Conservation (phyloP, 2,797 vertebrate genomes). For the Phrynocephalus forsythii region DNA sequence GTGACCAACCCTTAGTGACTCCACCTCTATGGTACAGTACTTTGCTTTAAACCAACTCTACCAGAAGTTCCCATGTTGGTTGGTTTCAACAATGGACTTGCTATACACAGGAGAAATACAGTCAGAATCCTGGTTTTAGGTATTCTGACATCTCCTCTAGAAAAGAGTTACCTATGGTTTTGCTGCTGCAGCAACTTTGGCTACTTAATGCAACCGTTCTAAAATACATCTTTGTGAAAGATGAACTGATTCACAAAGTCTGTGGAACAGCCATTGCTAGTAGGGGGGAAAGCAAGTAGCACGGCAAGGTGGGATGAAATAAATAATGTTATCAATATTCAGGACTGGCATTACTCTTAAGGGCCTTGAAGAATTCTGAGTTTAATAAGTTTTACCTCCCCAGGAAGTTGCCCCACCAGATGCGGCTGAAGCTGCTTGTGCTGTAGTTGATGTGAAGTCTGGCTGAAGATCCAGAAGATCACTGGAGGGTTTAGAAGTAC, state of each 20-base stretch:
- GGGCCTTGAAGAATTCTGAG: background rate
- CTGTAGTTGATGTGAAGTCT: slow-evolving; percentile 83
- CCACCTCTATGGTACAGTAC: too few species aligned
- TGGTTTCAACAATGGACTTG: background rate
- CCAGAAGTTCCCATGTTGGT: background rate
- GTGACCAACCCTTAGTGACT: too few species aligned
- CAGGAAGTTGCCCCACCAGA: slow-evolving; percentile 85
- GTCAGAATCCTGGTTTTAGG: background rate
- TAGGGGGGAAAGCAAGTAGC: background rate
- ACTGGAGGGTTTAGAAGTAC: slow-evolving; percentile 86
- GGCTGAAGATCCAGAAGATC: slow-evolving; percentile 95
- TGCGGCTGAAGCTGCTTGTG: slow-evolving; percentile 81
- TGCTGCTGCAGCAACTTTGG: background rate
- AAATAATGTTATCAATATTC: background rate
- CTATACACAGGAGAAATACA: background rate
- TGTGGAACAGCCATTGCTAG: background rate
- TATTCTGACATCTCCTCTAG: background rate
- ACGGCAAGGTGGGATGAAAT: background rate
- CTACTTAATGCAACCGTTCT: background rate
- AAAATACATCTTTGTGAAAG: background rate
- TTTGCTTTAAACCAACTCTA: background rate
- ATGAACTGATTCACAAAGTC: background rate
- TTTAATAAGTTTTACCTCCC: slow-evolving; percentile 86
- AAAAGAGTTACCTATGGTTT: background rate
- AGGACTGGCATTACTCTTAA: background rate